Percentiles rank a stretch among this genome's conserved stretches.
Conservation (phyloP, 2,888 invertebrate genomes). For the Augiades crinisus region DNA sequence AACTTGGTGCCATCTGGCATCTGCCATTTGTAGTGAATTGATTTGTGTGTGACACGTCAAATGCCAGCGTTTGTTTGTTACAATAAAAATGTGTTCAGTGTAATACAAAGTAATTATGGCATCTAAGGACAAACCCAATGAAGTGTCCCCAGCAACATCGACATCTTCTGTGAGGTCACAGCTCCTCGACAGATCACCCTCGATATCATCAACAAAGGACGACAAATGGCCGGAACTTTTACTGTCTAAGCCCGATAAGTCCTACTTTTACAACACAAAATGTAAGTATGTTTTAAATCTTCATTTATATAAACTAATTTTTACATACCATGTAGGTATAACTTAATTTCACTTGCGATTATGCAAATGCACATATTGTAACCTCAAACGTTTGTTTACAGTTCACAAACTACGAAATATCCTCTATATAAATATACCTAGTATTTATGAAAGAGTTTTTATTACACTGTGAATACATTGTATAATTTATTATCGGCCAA, state of each 20-base stretch:
- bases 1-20: no score
- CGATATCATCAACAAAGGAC: conserved; percentile 59
- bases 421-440: no score
- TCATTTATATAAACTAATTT: background rate
- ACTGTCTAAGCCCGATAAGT: conserved; percentile 67
- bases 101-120: conserved; percentile 51
- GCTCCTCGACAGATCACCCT: conserved; percentile 63
- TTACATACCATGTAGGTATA: background rate
- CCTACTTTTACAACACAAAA: conserved; percentile 65
- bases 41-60: conserved; percentile 18
- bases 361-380: background rate
- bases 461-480: no score
- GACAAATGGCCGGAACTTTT: conserved; percentile 78
- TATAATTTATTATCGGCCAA: no score
- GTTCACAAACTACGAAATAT: background rate
- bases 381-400: background rate
- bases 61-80: background rate
- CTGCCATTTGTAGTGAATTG: no score
- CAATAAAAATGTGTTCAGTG: conserved; percentile 9
- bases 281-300: conserved; percentile 52
- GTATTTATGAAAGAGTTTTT: no score
- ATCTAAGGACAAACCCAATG: conserved; percentile 53
- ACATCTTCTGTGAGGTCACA: conserved; percentile 57
- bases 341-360: background rate
- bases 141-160: conserved; percentile 60